These are phyloP conservation scores for Limnephilus rhombicus DNA, from an alignment of 2,888 invertebrate genomes.

Conservation along the genomic window DNA sequence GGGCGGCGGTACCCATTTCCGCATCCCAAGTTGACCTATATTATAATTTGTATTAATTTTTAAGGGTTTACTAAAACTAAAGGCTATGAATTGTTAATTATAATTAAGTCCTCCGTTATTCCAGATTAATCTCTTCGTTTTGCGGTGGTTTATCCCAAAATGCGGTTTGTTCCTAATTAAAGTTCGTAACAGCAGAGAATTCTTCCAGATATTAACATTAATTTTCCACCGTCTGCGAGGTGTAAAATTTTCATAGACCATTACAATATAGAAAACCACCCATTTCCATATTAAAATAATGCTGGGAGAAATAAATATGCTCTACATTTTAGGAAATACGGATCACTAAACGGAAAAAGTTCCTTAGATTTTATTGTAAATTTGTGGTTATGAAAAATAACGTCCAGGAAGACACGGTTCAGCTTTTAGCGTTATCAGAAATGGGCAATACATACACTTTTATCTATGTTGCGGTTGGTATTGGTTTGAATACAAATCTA, in stretches of 20 bases:
- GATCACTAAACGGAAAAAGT: not conserved
- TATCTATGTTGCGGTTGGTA: too few relatives aligned
- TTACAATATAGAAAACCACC: not conserved
- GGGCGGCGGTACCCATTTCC: too few relatives aligned
- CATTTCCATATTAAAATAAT: not conserved
- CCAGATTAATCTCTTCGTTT: not conserved
- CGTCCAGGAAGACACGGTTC: not conserved
- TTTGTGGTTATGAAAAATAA: not conserved
- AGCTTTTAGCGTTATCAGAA: too few relatives aligned
- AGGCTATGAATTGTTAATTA: not conserved
- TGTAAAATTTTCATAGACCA: not conserved
- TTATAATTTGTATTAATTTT: not conserved
- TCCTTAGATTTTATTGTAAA: not conserved
- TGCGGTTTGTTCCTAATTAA: not conserved
- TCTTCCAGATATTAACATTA: not conserved
- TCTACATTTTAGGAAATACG: not conserved
- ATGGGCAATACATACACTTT: too few relatives aligned
- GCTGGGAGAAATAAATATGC: not conserved
- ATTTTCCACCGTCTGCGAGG: not conserved
- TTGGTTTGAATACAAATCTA: too few relatives aligned
- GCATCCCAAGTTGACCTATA: too few relatives aligned
- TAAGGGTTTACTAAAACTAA: not conserved
- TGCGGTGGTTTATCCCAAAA: not conserved
- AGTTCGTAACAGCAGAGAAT: not conserved
- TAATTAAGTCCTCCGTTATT: not conserved